Conservation (phyloP, 2,888 invertebrate genomes). For the Gari tellinella region DNA sequence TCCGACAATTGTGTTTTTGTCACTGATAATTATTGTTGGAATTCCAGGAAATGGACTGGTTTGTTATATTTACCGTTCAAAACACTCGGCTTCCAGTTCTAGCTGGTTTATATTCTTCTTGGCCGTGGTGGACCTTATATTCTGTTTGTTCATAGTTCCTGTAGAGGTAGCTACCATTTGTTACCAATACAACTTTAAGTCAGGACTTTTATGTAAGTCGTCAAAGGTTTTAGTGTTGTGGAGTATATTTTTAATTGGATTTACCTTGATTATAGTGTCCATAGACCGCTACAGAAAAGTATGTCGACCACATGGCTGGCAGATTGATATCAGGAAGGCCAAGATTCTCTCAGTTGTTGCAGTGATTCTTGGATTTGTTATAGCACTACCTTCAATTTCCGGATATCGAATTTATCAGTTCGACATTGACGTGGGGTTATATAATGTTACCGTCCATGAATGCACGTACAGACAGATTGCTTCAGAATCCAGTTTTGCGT, state of each 20-base stretch:
- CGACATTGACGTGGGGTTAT: conserved; percentile 8
- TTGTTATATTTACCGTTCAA: conserved; percentile 57
- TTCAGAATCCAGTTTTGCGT: conserved; percentile 19
- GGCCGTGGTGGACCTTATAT: conserved; percentile 59
- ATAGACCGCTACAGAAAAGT: conserved; percentile 70
- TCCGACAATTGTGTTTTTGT: conserved; percentile 52
- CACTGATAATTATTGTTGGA: conserved; percentile 47
- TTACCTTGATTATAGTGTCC: conserved; percentile 58
- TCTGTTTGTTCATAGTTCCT: conserved; percentile 58
- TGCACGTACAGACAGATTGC: conserved; percentile 40
- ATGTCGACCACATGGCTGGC: conserved; percentile 66
- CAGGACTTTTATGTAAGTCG: conserved; percentile 46
- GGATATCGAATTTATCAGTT: conserved; percentile 39
- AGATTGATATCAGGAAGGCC: conserved; percentile 65
- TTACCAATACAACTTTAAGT: conserved; percentile 59
- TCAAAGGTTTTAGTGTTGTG: conserved; percentile 47
- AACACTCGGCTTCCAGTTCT: conserved; percentile 62
- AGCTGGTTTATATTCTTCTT: conserved; percentile 63
- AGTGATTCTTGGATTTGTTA: conserved; percentile 25
- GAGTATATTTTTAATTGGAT: conserved; percentile 44
- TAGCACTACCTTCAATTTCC: conserved; percentile 46
- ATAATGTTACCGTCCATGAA: conserved; percentile 32
- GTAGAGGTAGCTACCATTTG: conserved; percentile 51
- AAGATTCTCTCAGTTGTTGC: conserved; percentile 45
- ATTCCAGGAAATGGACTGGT: conserved; percentile 64